Evolutionary conservation across 2,888 invertebrate species (phyloP), one percentile per base, ranked within the genome.

Genomic region (Caenorhabditis sinica): DNA sequence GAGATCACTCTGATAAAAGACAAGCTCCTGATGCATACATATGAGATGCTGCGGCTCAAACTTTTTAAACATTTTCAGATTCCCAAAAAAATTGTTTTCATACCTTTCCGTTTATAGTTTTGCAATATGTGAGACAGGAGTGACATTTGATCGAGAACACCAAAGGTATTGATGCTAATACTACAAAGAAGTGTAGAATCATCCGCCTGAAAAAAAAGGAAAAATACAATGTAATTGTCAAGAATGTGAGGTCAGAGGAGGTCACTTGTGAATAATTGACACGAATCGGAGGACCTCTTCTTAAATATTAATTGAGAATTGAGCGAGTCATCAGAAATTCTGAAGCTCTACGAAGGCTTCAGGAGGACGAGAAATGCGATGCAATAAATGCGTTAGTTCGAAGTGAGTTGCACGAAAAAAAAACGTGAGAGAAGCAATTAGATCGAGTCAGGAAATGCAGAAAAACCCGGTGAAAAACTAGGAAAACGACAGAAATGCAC

Each of bases 91-190:
- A 45, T 45, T 45, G n/a, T n/a, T n/a, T n/a, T n/a, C n/a, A n/a
- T 33, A 87, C 77, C 69, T 82, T 86, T 66, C 86, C 82, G 75
- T 88, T 66, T 15, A 86, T 68, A 11, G 86, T 88, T 72, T 87
- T 89, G 77, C 92, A 92, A 28, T 90, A 89, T 6, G 90, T 88
- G 28, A 91, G 71, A 80, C 92, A 92, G 8, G 91, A 90, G 73
- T 92, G 90, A 80, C 92, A 92, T 77, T 90, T 83, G 36, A 83
- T 73, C 11, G 83, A 56, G n/a, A 56, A 25, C 11, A 72, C 61
- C 9, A 30, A 30, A 1, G 66, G 72, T 15, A 56, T 28, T n/a
- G 65, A 28, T 17, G 58, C 25, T 13, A 80, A 58, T 23, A n/a
- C 20, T 23, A 79, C 0, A 20, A 80, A 56, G 23, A 20, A 28